These are phyloP conservation scores for Euproctis similis DNA, from an alignment of 2,888 invertebrate species.

Conservation along the genomic window DNA sequence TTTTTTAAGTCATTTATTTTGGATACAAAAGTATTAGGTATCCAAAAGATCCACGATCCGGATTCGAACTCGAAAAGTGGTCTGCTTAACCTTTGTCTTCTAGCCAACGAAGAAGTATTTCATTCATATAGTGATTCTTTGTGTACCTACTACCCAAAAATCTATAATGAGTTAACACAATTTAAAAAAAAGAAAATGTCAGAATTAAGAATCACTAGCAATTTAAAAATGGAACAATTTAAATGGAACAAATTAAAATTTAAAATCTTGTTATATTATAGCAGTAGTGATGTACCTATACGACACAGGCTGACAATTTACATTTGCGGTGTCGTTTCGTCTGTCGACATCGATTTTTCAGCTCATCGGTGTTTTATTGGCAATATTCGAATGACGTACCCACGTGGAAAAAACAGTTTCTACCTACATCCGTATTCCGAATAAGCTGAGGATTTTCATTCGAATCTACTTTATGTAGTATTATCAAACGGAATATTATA, in stretches of 20 bases:
- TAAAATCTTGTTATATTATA: conserved; percentile 14
- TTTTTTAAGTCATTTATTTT: too few species aligned
- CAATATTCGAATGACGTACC: conserved; percentile 63
- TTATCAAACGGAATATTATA: conserved; percentile 13
- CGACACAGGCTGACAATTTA: conserved; percentile 17
- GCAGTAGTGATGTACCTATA: conserved; percentile 11
- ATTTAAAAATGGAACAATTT: conserved; percentile 13
- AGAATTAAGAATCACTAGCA: neutral
- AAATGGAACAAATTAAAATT: conserved; percentile 20
- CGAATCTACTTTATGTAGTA: conserved; percentile 18
- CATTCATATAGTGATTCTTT: too few species aligned
- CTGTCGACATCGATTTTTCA: conserved; percentile 75
- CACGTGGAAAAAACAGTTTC: too few species aligned
- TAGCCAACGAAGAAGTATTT: too few species aligned
- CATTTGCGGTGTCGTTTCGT: conserved; percentile 37
- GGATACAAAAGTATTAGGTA: too few species aligned
- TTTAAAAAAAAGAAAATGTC: neutral
- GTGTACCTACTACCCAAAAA: too few species aligned
- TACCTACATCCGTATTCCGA: conserved; percentile 40
- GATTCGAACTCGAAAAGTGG: too few species aligned
- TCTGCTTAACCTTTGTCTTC: too few species aligned
- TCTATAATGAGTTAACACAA: too few species aligned
- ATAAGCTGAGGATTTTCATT: conserved; percentile 29
- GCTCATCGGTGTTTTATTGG: conserved; percentile 72
- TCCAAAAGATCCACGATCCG: too few species aligned